phyloP scores from a whole-genome alignment of 2,113 vertebrate genomes.

The Vimba vimba region DNA sequence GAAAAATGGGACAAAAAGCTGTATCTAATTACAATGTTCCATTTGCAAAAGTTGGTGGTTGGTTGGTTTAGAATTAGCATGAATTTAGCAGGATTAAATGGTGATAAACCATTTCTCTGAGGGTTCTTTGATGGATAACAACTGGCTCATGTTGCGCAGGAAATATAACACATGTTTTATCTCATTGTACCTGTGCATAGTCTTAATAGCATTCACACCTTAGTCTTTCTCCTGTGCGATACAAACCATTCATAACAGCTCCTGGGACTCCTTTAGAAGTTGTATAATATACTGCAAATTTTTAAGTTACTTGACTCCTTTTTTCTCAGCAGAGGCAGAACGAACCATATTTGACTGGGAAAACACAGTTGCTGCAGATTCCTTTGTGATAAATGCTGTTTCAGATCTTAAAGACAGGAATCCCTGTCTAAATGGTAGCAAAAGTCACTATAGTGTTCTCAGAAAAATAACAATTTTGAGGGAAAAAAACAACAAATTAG shows the following conservation, averaged over 20 bases:
- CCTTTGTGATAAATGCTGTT: background rate
- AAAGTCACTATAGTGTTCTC: background rate
- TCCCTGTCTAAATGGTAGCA: background rate
- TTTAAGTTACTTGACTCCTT: constrained; percentile 7
- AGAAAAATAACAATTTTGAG: background rate
- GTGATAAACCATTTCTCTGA: background rate
- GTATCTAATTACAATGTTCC: constrained; percentile 7
- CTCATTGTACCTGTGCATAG: background rate
- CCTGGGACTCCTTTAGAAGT: constrained; percentile 47
- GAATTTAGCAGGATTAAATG: background rate
- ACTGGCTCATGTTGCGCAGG: constrained; percentile 25
- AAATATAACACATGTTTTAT: constrained; percentile 23
- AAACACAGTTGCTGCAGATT: constrained; percentile 19
- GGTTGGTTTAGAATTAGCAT: constrained; percentile 3
- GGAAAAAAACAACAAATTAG: background rate
- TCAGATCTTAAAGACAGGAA: background rate
- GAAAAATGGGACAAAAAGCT: constrained; percentile 18
- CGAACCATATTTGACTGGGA: constrained; percentile 13
- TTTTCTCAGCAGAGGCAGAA: constrained; percentile 15
- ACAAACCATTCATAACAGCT: constrained; percentile 24
- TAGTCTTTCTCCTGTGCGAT: constrained; percentile 27
- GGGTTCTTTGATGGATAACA: constrained; percentile 14
- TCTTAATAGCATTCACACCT: constrained; percentile 27
- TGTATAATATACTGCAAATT: constrained; percentile 38
- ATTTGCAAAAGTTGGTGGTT: constrained; percentile 2